A percentile compares a stretch with the other conserved stretches of the same genome.
Conservation (phyloP, 2,113 vertebrate species). For the Notiomystis cincta region DNA sequence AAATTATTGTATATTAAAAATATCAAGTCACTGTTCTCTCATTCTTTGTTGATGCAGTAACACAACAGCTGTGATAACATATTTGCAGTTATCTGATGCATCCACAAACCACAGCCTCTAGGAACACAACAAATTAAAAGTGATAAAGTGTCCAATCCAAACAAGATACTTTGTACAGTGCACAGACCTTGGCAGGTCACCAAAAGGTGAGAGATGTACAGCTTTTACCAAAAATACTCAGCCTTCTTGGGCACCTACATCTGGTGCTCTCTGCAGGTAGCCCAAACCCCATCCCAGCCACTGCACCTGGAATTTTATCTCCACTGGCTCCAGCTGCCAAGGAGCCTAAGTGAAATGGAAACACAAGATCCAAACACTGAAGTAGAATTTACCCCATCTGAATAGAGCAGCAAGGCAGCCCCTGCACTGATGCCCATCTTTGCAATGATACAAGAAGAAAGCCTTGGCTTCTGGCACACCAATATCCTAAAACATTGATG, state of each 20-base stretch:
- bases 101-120: slow-evolving; percentile 9
- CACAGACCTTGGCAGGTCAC: not conserved
- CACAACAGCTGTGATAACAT: slow-evolving; percentile 25
- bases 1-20: not conserved
- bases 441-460: not conserved
- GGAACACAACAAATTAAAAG: slow-evolving; percentile 28
- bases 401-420: not conserved
- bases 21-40: not conserved
- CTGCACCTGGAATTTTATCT: not conserved
- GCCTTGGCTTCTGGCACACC: not conserved
- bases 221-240: not conserved
- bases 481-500: accelerated
- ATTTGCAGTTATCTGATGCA: slow-evolving; percentile 30
- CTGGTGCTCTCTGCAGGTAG: not conserved
- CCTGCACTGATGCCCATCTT: not conserved
- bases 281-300: not conserved
- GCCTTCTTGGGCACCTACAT: not conserved
- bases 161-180: not conserved
- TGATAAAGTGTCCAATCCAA: not conserved
- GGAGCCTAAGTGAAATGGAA: not conserved
- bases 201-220: not conserved
- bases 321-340: not conserved
- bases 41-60: slow-evolving; percentile 21
- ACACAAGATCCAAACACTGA: not conserved
- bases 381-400: not conserved